These are phyloP conservation scores for Alces alces DNA, from an alignment of 2,113 vertebrate species.

Conservation along the genomic window DNA sequence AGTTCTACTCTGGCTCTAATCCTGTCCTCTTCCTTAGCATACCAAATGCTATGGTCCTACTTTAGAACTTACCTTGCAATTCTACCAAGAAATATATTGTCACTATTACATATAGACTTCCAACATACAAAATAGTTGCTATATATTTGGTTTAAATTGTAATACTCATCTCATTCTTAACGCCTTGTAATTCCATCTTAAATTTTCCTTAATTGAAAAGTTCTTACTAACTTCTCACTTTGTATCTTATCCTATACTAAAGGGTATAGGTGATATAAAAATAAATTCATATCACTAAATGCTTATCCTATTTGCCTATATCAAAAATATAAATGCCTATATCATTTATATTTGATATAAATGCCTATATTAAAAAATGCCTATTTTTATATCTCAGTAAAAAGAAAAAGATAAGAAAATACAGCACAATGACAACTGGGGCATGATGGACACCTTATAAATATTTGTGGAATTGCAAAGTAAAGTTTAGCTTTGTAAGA, in stretches of 20 bases:
- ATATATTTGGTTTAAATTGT: background rate
- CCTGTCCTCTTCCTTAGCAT: background rate
- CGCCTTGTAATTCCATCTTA: background rate
- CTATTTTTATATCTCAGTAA: background rate
- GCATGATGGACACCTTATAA: background rate
- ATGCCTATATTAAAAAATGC: background rate
- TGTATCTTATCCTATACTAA: background rate
- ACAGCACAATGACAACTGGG: background rate
- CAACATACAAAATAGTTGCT: background rate
- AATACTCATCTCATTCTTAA: background rate
- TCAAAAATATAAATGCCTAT: too few species aligned
- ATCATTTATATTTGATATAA: background rate
- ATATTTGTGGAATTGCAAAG: slow-evolving; percentile 12
- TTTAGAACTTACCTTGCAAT: background rate
- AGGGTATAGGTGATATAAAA: background rate
- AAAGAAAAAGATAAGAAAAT: background rate
- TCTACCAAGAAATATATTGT: background rate
- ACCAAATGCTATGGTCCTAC: fast-evolving
- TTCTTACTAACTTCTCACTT: background rate
- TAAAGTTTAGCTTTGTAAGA: slow-evolving; percentile 25
- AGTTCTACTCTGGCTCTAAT: background rate
- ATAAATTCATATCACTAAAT: background rate
- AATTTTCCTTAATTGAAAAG: background rate
- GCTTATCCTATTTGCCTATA: background rate
- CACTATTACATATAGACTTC: background rate